phyloP scores from a whole-genome alignment of 1,140 invertebrate genomes.

The Saxidomus purpurata region DNA sequence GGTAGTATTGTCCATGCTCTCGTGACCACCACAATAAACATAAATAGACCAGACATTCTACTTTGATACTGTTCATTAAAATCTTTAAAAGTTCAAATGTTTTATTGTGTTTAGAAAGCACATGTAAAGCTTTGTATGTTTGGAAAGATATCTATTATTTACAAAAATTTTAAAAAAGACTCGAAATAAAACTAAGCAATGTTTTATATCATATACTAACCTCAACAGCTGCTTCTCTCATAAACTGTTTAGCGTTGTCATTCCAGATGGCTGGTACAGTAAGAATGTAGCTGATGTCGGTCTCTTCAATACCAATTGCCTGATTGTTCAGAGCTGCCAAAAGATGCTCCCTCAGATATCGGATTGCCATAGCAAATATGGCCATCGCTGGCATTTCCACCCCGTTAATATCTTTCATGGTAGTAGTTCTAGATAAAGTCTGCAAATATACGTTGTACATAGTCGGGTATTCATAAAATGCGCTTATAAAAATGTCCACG shows the following conservation, averaged over 20 bases:
- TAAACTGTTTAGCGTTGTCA: conserved; percentile 69
- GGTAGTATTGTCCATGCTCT: no score
- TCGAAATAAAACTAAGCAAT: no score
- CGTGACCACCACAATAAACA: no score
- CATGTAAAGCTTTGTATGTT: no score
- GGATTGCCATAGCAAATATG: conserved; percentile 52
- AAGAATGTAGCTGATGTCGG: conserved; percentile 62
- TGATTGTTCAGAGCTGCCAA: conserved; percentile 15
- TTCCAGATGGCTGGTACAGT: conserved; percentile 69
- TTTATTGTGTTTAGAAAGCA: no score
- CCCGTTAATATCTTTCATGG: conserved; percentile 53
- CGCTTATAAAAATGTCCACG: no score
- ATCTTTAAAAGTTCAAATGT: no score
- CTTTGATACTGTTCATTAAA: no score
- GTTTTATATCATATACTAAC: background rate
- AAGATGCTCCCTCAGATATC: conserved; percentile 54
- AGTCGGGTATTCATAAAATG: no score
- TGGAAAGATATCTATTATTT: no score
- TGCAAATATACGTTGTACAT: background rate
- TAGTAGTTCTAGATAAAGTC: conserved; percentile 27
- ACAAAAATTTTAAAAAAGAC: no score
- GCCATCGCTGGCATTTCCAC: conserved; percentile 48
- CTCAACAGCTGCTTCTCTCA: conserved; percentile 60
- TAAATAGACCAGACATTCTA: no score
- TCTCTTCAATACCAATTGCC: conserved; percentile 3